phyloP scores from a whole-genome alignment of 2,113 vertebrate genomes.

The Nesoenas mayeri region DNA sequence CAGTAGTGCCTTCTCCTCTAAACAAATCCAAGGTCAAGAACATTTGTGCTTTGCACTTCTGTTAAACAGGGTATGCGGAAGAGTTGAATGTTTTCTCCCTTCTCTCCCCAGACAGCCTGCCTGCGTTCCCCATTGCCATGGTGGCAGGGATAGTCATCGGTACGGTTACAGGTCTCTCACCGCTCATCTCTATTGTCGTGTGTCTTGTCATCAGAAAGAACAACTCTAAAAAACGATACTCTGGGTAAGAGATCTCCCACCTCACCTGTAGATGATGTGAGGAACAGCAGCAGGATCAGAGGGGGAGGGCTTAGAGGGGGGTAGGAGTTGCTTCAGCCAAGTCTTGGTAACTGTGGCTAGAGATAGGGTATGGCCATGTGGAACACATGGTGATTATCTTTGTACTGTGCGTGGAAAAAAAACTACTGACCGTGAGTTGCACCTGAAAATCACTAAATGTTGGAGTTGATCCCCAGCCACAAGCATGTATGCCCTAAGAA shows the following conservation, averaged over 20 bases:
- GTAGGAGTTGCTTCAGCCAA: background rate
- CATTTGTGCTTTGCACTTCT: constrained; percentile 6
- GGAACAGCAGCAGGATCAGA: background rate
- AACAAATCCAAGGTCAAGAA: background rate
- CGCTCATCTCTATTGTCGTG: constrained; percentile 79
- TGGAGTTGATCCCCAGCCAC: background rate
- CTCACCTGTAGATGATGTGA: constrained; percentile 11
- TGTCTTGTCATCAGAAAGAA: constrained; percentile 83
- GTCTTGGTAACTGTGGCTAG: background rate
- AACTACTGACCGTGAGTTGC: background rate
- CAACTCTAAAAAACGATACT: constrained; percentile 83
- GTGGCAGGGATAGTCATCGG: constrained; percentile 84
- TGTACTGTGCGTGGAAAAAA: background rate
- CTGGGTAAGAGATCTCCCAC: constrained; percentile 82
- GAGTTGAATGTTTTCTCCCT: constrained; percentile 59
- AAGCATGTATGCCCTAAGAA: background rate
- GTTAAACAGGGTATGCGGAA: constrained; percentile 12
- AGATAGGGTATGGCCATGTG: background rate
- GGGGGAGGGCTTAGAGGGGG: constrained; percentile 10
- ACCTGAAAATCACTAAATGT: background rate
- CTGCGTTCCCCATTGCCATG: constrained; percentile 71
- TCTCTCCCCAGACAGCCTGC: constrained; percentile 72
- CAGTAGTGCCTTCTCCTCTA: background rate
- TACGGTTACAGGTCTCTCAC: constrained; percentile 78
- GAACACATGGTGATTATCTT: background rate